Percentiles rank a stretch among this genome's conserved stretches.
phyloP scores from a whole-genome alignment of 2,113 vertebrate genomes.

The Phylloscopus trochiloides region DNA sequence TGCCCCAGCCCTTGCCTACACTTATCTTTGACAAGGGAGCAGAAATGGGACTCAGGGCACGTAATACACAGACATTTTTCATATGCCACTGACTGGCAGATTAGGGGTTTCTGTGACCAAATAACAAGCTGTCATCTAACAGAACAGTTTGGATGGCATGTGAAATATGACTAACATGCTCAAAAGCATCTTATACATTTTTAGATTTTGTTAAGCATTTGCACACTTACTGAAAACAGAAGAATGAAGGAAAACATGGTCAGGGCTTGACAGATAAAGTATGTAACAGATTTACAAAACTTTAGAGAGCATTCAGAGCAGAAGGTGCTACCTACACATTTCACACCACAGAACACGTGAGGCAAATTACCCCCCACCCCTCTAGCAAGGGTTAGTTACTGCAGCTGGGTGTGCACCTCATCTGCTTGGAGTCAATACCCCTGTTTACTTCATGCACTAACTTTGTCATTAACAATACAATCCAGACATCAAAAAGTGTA shows the following conservation, averaged over 20 bases:
- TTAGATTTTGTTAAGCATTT: not conserved
- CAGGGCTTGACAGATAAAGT: not conserved
- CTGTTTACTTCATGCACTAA: not conserved
- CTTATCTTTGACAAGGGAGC: not conserved
- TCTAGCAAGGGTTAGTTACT: not conserved
- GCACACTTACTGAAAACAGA: not conserved
- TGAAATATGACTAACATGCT: not conserved
- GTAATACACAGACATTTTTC: not conserved
- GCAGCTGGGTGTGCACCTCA: not conserved
- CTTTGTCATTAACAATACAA: not conserved
- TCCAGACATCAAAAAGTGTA: not conserved
- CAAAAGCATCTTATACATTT: not conserved
- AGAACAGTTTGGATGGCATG: not conserved
- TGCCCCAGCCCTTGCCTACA: not conserved
- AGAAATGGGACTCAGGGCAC: not conserved
- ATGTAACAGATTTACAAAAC: not conserved
- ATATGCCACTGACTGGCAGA: not conserved
- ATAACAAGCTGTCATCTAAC: not conserved
- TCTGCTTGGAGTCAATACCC: not conserved
- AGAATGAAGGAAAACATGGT: not conserved
- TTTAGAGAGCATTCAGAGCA: not conserved
- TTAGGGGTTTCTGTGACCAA: not conserved
- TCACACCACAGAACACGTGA: fast-evolving
- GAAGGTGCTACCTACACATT: not conserved
- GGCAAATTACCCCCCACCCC: not conserved